phyloP scores from a whole-genome alignment of 2,113 vertebrate species.

The Emydura subglobosa region DNA sequence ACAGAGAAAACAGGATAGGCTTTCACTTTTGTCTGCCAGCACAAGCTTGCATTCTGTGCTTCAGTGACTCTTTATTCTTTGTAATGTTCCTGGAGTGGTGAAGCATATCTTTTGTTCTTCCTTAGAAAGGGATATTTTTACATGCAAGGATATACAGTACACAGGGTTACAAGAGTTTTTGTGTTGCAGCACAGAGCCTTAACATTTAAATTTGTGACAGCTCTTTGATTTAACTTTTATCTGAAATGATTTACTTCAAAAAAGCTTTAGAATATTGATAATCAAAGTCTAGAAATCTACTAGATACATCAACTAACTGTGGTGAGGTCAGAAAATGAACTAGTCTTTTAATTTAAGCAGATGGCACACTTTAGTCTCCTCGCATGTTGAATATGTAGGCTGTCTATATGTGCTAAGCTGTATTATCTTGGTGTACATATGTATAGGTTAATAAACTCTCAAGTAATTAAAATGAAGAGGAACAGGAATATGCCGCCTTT shows the following conservation, averaged over 20 bases:
- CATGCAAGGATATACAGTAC: slow-evolving; percentile 74
- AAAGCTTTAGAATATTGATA: slow-evolving; percentile 25
- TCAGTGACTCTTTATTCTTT: slow-evolving; percentile 78
- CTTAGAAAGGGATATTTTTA: slow-evolving; percentile 74
- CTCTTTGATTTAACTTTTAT: slow-evolving; percentile 25
- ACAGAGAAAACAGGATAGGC: slow-evolving; percentile 75
- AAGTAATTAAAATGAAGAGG: slow-evolving; percentile 3
- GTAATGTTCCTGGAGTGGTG: slow-evolving; percentile 74
- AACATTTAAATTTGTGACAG: slow-evolving; percentile 41
- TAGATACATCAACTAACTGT: slow-evolving; percentile 44
- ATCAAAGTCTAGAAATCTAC: slow-evolving; percentile 52
- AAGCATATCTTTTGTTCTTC: slow-evolving; percentile 76
- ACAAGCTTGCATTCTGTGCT: slow-evolving; percentile 78
- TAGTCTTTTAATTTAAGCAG: slow-evolving; percentile 43
- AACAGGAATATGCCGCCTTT: rapidly evolving
- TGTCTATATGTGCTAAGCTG: neutral
- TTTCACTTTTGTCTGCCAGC: slow-evolving; percentile 78
- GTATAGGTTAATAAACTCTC: slow-evolving; percentile 3
- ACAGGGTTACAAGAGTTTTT: slow-evolving; percentile 64
- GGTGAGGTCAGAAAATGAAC: slow-evolving; percentile 29
- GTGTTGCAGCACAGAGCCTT: slow-evolving; percentile 44
- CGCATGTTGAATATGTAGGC: slow-evolving; percentile 40
- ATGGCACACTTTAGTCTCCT: slow-evolving; percentile 5
- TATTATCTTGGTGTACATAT: neutral
- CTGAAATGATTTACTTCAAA: slow-evolving; percentile 51